phyloP scores from a whole-genome alignment of 2,113 vertebrate species.

The Phoenicopterus ruber region DNA sequence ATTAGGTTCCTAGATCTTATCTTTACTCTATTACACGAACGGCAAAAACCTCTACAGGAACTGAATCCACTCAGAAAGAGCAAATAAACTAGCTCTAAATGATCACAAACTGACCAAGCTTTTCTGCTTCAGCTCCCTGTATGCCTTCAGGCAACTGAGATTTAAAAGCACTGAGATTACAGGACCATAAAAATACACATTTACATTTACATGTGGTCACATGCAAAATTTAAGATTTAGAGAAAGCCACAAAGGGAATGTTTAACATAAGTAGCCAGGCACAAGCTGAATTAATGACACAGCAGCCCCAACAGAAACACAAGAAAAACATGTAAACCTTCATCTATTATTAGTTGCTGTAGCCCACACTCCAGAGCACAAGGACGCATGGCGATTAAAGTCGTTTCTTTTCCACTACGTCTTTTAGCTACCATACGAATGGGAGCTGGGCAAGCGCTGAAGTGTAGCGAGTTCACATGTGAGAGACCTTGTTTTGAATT shows the following conservation, averaged over 20 bases:
- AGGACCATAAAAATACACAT: conserved; percentile 76
- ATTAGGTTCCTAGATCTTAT: conserved; percentile 66
- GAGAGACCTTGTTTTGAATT: conserved; percentile 1
- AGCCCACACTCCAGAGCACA: conserved; percentile 34
- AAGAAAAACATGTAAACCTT: conserved; percentile 66
- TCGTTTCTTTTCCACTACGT: conserved; percentile 28
- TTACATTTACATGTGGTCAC: conserved; percentile 80
- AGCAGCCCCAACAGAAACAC: conserved; percentile 59
- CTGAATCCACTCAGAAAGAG: conserved; percentile 69
- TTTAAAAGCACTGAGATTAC: conserved; percentile 74
- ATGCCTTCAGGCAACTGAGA: conserved; percentile 67
- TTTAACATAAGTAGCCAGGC: conserved; percentile 67
- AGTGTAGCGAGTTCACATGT: conserved; percentile 19
- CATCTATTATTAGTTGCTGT: conserved; percentile 52
- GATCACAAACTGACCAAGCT: conserved; percentile 76
- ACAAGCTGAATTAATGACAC: conserved; percentile 68
- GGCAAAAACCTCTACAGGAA: conserved; percentile 58
- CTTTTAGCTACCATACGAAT: conserved; percentile 14
- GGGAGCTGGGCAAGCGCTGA: conserved; percentile 1
- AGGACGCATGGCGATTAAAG: conserved; percentile 9
- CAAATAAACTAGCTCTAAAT: conserved; percentile 80
- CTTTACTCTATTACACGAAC: conserved; percentile 50
- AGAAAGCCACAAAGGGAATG: conserved; percentile 71
- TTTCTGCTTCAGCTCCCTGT: conserved; percentile 72
- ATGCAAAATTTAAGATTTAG: conserved; percentile 72